Percentiles rank a stretch among this genome's conserved stretches.
These are phyloP conservation scores for Lamprologus sp. DNA, from an alignment of 2,113 vertebrate species.

Conservation along the genomic window DNA sequence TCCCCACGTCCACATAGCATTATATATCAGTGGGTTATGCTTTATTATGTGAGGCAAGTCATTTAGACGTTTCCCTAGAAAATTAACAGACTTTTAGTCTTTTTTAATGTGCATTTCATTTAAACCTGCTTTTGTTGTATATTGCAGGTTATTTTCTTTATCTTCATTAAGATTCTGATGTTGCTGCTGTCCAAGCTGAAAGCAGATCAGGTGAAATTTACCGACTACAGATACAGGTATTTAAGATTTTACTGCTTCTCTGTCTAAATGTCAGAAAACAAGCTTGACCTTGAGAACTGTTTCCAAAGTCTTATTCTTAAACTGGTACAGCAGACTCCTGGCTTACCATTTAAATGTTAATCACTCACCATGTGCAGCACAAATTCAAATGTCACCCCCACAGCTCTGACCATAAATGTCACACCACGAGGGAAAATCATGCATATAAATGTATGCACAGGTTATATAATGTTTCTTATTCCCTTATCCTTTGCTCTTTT, in stretches of 20 bases:
- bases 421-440: neutral
- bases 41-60: too few relatives aligned
- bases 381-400: neutral
- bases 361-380: neutral
- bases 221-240: constrained; percentile 95
- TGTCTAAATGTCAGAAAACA: neutral
- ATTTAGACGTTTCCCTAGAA: too few relatives aligned
- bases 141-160: constrained; percentile 88
- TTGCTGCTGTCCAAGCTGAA: constrained; percentile 91
- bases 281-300: neutral
- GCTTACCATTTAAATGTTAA: constrained; percentile 5
- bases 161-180: constrained; percentile 91
- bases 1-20: too few relatives aligned
- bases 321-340: neutral
- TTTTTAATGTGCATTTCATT: neutral
- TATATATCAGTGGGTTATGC: too few relatives aligned
- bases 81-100: neutral
- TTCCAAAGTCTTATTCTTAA: neutral
- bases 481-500: neutral
- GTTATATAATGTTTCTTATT: neutral
- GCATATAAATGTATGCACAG: neutral
- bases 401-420: neutral
- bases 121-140: neutral
- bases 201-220: constrained; percentile 87
- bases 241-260: neutral